A percentile compares a stretch with the other conserved stretches of the same genome.
Evolutionary conservation across 2,797 vertebrate genomes (phyloP).

Genomic region (Anas bernieri): DNA sequence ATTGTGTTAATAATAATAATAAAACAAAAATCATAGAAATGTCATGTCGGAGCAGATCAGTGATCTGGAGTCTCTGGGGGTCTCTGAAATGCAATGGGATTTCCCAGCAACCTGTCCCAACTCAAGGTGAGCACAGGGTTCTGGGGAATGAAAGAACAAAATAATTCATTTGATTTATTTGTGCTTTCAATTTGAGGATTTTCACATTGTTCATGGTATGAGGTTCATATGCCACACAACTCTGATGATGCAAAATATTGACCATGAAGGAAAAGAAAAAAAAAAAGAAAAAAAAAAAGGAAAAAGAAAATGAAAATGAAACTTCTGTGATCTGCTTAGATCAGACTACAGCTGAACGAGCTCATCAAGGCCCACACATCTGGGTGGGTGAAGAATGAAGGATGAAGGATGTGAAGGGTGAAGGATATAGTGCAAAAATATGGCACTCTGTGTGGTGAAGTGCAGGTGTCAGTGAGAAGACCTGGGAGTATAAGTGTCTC

Average conservation of each 20-base stretch:
- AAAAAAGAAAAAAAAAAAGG: neutral
- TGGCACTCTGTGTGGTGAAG: neutral
- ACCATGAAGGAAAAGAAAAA: neutral
- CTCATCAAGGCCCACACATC: neutral
- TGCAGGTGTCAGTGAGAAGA: neutral
- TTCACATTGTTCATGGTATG: neutral
- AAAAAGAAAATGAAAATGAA: neutral
- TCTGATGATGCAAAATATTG: neutral
- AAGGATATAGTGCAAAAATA: neutral
- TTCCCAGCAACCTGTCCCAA: neutral
- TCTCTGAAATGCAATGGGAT: neutral
- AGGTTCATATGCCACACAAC: fast-evolving
- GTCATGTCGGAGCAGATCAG: neutral
- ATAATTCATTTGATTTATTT: neutral
- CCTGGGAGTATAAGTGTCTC: neutral
- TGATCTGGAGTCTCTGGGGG: neutral
- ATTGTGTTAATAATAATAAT: neutral
- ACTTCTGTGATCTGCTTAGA: neutral
- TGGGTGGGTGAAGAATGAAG: neutral
- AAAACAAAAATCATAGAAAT: neutral
- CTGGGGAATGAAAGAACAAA: neutral
- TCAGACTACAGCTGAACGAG: neutral
- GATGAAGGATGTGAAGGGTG: neutral
- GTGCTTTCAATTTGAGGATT: neutral
- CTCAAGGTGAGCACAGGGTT: neutral